Conservation (phyloP, 2,888 invertebrate genomes). For the Esperia sulphurella region DNA sequence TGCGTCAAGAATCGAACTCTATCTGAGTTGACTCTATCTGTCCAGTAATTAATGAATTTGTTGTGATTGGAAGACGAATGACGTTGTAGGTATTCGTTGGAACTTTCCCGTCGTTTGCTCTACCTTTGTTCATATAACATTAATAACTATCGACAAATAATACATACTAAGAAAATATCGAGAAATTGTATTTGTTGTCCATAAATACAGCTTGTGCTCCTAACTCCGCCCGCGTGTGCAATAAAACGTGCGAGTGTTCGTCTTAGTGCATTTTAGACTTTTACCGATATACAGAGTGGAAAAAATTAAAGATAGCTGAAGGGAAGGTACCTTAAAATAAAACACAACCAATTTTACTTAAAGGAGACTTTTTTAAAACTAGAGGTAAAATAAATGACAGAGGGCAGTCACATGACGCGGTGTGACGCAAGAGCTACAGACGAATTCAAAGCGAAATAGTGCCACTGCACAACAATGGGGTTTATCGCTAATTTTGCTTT, state of each 20-base stretch:
- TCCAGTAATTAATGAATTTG: too few relatives aligned
- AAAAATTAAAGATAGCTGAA: too few relatives aligned
- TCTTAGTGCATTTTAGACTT: too few relatives aligned
- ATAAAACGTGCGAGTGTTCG: too few relatives aligned
- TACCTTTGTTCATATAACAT: conserved; percentile 5
- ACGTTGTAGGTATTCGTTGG: conserved; percentile 8
- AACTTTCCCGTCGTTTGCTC: conserved; percentile 43
- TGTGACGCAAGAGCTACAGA: not conserved
- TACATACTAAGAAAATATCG: not conserved
- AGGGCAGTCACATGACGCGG: conserved; percentile 7
- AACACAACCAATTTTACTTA: conserved; percentile 56
- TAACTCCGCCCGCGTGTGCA: too few relatives aligned
- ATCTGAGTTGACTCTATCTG: too few relatives aligned
- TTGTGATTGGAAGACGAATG: not conserved
- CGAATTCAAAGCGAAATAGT: not conserved
- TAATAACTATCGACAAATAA: not conserved
- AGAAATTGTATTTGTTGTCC: not conserved
- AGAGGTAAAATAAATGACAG: conserved; percentile 24
- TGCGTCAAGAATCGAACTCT: too few relatives aligned
- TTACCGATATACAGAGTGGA: too few relatives aligned
- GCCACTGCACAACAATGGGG: not conserved
- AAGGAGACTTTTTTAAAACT: conserved; percentile 34
- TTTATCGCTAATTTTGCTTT: too few relatives aligned
- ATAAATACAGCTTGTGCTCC: too few relatives aligned
- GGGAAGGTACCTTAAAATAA: too few relatives aligned